phyloP scores from a whole-genome alignment of 1,140 invertebrate species.

The Odontomachus brunneus region DNA sequence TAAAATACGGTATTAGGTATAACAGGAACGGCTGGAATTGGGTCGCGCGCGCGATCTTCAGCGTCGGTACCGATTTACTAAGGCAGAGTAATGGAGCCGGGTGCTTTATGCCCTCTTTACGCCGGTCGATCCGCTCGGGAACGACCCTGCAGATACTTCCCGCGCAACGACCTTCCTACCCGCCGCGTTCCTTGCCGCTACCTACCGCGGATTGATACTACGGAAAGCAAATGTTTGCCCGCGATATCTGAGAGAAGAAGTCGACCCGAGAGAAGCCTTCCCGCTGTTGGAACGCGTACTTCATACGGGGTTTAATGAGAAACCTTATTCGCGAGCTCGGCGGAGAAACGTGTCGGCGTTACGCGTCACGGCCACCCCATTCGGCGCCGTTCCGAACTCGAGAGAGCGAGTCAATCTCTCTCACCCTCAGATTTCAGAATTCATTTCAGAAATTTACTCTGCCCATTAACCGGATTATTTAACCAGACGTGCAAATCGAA shows the following conservation, averaged over 20 bases:
- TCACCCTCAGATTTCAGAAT: slow-evolving; percentile 11
- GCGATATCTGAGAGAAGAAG: slow-evolving; percentile 56
- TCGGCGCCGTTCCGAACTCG: not conserved
- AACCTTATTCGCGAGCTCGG: slow-evolving; percentile 14
- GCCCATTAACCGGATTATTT: not conserved
- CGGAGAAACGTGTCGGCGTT: not conserved
- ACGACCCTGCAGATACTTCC: slow-evolving; percentile 54
- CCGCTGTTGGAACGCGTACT: slow-evolving; percentile 33
- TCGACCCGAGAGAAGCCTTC: slow-evolving; percentile 47
- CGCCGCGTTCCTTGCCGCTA: not conserved
- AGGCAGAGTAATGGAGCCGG: slow-evolving; percentile 69
- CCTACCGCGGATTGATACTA: slow-evolving; percentile 60
- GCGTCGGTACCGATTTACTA: slow-evolving; percentile 63
- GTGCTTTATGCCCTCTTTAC: slow-evolving; percentile 64
- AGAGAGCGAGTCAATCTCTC: not conserved
- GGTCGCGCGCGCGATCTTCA: slow-evolving; percentile 66
- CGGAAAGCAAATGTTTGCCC: slow-evolving; percentile 61
- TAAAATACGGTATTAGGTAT: slow-evolving; percentile 68
- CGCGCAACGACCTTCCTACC: slow-evolving; percentile 48
- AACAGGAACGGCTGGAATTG: slow-evolving; percentile 68
- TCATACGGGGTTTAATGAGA: slow-evolving; percentile 47
- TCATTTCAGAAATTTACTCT: slow-evolving; percentile 1
- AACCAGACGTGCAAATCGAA: not conserved
- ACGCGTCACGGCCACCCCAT: not conserved
- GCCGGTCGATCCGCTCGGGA: slow-evolving; percentile 53